Base-by-base conservation (phyloP, 2,113 vertebrate genomes). In the Daboia siamensis region DNA sequence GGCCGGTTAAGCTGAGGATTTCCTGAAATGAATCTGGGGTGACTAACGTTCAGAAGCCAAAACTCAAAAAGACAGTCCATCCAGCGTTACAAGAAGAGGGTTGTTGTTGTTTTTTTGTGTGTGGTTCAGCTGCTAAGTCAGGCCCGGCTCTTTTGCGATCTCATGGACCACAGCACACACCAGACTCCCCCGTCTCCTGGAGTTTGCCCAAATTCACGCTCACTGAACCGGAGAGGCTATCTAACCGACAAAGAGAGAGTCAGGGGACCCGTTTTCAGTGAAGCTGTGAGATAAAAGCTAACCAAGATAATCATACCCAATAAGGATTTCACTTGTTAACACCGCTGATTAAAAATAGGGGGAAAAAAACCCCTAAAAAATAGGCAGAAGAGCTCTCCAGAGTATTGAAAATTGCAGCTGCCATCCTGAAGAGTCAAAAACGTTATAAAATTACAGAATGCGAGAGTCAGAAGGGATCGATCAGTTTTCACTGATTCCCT, bases 321-420 rank as follows among this genome's bases (percentile, higher is more conserved):
- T 17, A 89, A 93, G 55, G 4, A 61, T 39, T 64, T 91, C 52
- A 12, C 92, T 54, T 55, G 84, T 92, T 51, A 90, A 90, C 9
- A 86, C 59, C 3, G 39, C 5, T 0, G 0, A 57, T 1, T n/a
- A 93, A 92, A 90, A 3, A 52, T 1, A 39, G 39, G 39, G 2
- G 39, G 2, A 55, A 94, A 91, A 88, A 3, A 55, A 92, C n/a
- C n/a, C n/a, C 52, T 24, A 51, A 80, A 94, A 55, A 89, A 15
- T 26, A 46, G 23, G 52, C 51, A 87, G 11, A 44, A 84, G 6
- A 8, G 3, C 3, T 61, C 12, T 23, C 59, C 74, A 46, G 84
- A 33, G 86, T 91, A 91, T 29, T 92, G 64, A 20, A 69, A 4
- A 80, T 74, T 13, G 80, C 0, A 90, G 90, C 44, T 91, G 55